Conservation (phyloP, 2,888 invertebrate species). For the Hesperia comma region DNA sequence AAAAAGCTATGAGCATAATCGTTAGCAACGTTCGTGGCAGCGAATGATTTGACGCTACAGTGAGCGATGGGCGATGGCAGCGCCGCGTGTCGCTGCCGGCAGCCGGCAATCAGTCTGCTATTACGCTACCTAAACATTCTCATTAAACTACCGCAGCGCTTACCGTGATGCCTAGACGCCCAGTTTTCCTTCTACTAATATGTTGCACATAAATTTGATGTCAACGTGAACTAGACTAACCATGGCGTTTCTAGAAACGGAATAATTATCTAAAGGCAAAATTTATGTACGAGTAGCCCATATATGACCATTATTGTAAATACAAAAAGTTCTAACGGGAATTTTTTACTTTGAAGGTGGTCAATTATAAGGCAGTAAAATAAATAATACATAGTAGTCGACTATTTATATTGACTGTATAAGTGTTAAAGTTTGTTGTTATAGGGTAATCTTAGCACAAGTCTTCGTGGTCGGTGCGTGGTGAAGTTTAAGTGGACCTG, state of each 20-base stretch:
- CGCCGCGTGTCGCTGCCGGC: conserved; percentile 53
- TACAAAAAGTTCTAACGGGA: background rate
- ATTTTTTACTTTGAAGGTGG: background rate
- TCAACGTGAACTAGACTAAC: conserved; percentile 14
- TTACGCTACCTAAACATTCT: conserved; percentile 69
- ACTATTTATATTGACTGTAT: no score
- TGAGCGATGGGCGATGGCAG: conserved; percentile 38
- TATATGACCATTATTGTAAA: background rate
- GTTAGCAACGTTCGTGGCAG: conserved; percentile 47
- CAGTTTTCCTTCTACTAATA: conserved; percentile 42
- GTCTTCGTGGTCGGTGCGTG: conserved; percentile 41
- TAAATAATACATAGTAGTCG: background rate
- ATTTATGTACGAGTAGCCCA: background rate
- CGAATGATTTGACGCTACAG: conserved; percentile 53
- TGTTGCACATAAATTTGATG: conserved; percentile 26
- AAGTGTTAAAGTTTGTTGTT: conserved; percentile 34
- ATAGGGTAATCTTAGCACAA: conserved; percentile 43
- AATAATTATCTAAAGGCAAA: conserved; percentile 4
- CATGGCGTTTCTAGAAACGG: conserved; percentile 19
- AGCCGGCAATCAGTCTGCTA: conserved; percentile 67
- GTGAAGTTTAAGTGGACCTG: conserved; percentile 50
- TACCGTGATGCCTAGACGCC: conserved; percentile 51
- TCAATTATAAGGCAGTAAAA: background rate
- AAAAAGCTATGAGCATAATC: background rate
- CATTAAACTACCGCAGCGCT: conserved; percentile 61